Conservation (phyloP, 2,113 vertebrate genomes). For the Corythornis madagascariensis region DNA sequence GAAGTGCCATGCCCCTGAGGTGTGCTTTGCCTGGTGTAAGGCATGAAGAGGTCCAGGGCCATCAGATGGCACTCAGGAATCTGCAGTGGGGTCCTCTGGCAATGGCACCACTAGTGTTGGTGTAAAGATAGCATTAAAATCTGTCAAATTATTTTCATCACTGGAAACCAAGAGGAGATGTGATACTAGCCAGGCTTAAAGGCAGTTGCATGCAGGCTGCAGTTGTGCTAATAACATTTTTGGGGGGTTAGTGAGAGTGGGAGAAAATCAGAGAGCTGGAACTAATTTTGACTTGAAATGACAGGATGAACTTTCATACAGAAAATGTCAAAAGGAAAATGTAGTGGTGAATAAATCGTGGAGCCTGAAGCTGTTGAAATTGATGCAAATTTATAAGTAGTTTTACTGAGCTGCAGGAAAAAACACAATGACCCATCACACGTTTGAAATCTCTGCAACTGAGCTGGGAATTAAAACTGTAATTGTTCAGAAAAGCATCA, state of each 20-base stretch:
- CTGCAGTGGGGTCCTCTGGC: neutral
- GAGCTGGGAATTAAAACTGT: neutral
- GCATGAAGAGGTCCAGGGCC: neutral
- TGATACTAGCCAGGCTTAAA: neutral
- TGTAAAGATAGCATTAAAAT: neutral
- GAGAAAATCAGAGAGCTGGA: neutral
- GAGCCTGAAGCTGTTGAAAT: neutral
- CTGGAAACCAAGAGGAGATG: neutral
- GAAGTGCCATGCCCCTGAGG: rapidly evolving
- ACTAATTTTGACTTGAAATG: neutral
- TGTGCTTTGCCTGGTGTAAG: neutral
- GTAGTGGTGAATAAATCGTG: neutral
- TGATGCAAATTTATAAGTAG: neutral
- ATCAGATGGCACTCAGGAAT: neutral
- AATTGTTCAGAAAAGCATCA: neutral
- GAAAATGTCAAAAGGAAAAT: neutral
- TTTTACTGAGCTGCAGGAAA: neutral
- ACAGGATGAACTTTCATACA: neutral
- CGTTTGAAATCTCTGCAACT: neutral
- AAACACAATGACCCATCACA: neutral
- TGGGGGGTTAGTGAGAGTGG: neutral
- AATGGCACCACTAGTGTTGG: neutral
- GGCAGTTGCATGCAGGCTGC: neutral
- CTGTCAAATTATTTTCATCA: neutral
- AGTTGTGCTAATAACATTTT: neutral